phyloP scores from a whole-genome alignment of 1,140 invertebrate species.

The Drosophila persimilis region DNA sequence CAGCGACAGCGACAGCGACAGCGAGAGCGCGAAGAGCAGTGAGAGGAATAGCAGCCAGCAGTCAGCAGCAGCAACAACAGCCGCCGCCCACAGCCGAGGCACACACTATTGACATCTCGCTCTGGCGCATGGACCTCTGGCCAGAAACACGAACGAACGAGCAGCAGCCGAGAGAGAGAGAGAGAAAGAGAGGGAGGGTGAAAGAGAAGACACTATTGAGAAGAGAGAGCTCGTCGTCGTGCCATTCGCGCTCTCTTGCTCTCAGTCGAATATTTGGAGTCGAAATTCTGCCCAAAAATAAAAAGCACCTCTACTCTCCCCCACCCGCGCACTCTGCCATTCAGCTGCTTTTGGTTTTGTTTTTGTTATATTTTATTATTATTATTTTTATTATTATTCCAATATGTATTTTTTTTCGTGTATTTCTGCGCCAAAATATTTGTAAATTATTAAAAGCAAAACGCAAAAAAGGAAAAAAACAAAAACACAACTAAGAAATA shows the following conservation, averaged over 20 bases:
- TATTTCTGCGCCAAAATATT: slow-evolving; percentile 74
- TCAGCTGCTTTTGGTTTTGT: slow-evolving; percentile 38
- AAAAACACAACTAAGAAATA: slow-evolving; percentile 21
- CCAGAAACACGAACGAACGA: slow-evolving; percentile 8
- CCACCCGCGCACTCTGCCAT: slow-evolving; percentile 16
- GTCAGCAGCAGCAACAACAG: slow-evolving; percentile 17
- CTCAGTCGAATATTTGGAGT: background rate
- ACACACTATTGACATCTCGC: slow-evolving; percentile 55
- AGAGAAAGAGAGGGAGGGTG: slow-evolving; percentile 36
- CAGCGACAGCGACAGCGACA: slow-evolving; percentile 12
- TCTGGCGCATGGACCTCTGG: slow-evolving; percentile 26
- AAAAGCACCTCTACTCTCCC: background rate
- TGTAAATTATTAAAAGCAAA: slow-evolving; percentile 70
- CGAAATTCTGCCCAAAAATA: no score
- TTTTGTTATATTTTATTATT: slow-evolving; percentile 69
- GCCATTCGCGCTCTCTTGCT: slow-evolving; percentile 12
- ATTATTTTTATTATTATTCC: slow-evolving; percentile 64
- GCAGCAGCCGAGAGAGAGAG: slow-evolving; percentile 25
- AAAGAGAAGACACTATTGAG: slow-evolving; percentile 12
- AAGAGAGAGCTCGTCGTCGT: slow-evolving; percentile 4
- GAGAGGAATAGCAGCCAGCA: no score
- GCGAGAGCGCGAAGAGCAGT: slow-evolving; percentile 22
- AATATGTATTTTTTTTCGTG: slow-evolving; percentile 39
- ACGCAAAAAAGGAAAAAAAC: slow-evolving; percentile 27
- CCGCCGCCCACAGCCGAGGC: slow-evolving; percentile 46